Conservation (phyloP, 2,797 vertebrate species). For the Protosalanx chinensis region DNA sequence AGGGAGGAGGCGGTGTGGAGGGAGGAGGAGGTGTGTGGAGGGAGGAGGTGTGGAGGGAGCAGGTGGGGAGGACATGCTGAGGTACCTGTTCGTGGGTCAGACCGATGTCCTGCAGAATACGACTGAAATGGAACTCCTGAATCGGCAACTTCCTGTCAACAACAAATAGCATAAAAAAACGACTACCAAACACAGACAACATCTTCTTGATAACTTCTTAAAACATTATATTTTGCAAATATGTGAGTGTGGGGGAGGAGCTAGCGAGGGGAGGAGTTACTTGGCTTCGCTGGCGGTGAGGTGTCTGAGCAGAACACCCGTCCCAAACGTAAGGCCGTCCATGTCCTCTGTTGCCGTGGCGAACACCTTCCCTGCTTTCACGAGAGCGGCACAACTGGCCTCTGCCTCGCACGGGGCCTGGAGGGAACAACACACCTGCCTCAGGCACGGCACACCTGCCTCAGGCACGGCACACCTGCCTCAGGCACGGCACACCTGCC, state of each 20-base stretch:
- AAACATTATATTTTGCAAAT: no score
- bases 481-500: no score
- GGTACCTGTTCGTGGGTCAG: conserved; percentile 80
- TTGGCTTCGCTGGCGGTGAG: conserved; percentile 94
- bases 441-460: background rate
- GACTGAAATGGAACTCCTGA: conserved; percentile 90
- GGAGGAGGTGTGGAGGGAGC: no score
- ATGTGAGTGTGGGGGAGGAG: no score
- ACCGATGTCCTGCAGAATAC: conserved; percentile 82
- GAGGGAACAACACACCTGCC: conserved; percentile 4
- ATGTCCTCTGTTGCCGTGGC: conserved; percentile 95
- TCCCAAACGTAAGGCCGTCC: conserved; percentile 96
- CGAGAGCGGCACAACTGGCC: conserved; percentile 92
- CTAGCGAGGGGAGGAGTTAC: conserved; percentile 47
- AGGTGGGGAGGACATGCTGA: background rate
- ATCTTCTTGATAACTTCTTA: no score
- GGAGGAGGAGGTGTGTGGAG: no score
- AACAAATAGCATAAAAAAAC: background rate
- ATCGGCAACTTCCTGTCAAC: conserved; percentile 86
- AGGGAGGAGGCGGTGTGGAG: no score
- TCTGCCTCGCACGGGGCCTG: conserved; percentile 93
- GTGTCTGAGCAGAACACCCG: conserved; percentile 86
- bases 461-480: no score
- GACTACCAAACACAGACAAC: background rate
- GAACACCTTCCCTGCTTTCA: conserved; percentile 90